Evolutionary conservation across 2,888 invertebrate genomes (phyloP).

Genomic region (Alsophila aescularia): DNA sequence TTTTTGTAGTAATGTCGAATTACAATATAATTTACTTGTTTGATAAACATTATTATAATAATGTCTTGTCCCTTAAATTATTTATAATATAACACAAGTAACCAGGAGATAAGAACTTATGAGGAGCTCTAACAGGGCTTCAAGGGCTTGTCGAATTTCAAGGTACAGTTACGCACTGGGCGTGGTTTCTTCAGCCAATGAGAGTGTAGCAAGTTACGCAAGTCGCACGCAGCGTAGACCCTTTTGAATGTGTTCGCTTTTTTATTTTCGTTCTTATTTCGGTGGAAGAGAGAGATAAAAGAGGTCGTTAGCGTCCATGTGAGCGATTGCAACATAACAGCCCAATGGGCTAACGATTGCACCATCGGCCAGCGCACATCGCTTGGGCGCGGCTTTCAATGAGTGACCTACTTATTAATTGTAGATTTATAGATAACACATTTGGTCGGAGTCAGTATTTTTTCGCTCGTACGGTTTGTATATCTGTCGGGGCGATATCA

Average conservation of each 20-base stretch:
- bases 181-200: constrained; percentile 77
- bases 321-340: constrained; percentile 22
- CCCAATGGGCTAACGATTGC: constrained; percentile 14
- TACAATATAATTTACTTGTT: constrained; percentile 44
- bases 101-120: constrained; percentile 72
- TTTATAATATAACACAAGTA: constrained; percentile 84
- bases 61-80: constrained; percentile 80
- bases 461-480: background rate
- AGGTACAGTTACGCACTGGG: constrained; percentile 79
- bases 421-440: background rate
- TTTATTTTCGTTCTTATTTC: constrained; percentile 33
- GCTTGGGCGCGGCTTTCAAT: background rate
- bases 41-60: constrained; percentile 55
- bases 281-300: constrained; percentile 37
- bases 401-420: background rate
- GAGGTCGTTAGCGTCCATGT: constrained; percentile 8
- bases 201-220: constrained; percentile 67
- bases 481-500: too few species aligned
- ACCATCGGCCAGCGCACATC: background rate
- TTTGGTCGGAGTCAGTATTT: background rate
- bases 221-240: constrained; percentile 61
- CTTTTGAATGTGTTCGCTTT: constrained; percentile 44
- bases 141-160: constrained; percentile 76
- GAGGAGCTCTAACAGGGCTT: constrained; percentile 74
- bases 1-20: constrained; percentile 14